Base-by-base conservation (phyloP, 2,888 invertebrate genomes). In the Meteorus colon region DNA sequence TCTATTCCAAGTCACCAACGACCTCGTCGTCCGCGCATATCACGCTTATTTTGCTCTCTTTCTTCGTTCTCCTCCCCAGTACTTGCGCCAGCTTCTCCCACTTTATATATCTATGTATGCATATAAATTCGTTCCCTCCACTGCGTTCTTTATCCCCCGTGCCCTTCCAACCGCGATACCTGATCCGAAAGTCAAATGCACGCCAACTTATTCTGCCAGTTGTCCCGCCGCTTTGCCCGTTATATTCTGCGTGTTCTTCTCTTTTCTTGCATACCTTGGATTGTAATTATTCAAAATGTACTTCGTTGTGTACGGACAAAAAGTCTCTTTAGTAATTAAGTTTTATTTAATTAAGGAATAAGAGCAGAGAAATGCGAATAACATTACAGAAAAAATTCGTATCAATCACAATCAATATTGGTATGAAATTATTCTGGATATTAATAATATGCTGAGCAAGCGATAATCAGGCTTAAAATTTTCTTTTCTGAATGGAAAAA, bases 91-190 rank as follows among this genome's bases (percentile, higher is more conserved):
- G n/a, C 31, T n/a, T 67, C 48, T 31, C 8, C 16, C 27, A n/a
- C 29, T 48, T 66, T 34, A 27, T 67, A 67, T 67, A 48, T 48
- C 31, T n/a, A 29, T 31, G 16, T 62, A 55, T 62, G 12, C 24
- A 60, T 60, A 48, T 55, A 19, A 55, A 55, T 69, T 51, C 19
- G 19, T 51, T 55, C 24, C 55, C 10, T 34, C 19, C 34, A 29
- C 34, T 27, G 51, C 63, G 31, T 48, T 63, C n/a, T 31, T 27
- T 48, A 31, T 34, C 75, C 75, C 69, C 60, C 70, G 71, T 77
- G 75, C 74, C 77, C 77, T 75, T 77, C 73, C 74, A 67, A 71
- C 76, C 74, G 68, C 78, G 70, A 65, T 73, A 76, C 73, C 59
- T 77, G 73, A 68, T 76, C 48, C 72, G 67, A 63, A 68, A 74